Conservation (phyloP, 2,888 invertebrate species). For the Toxonevra muliebris region DNA sequence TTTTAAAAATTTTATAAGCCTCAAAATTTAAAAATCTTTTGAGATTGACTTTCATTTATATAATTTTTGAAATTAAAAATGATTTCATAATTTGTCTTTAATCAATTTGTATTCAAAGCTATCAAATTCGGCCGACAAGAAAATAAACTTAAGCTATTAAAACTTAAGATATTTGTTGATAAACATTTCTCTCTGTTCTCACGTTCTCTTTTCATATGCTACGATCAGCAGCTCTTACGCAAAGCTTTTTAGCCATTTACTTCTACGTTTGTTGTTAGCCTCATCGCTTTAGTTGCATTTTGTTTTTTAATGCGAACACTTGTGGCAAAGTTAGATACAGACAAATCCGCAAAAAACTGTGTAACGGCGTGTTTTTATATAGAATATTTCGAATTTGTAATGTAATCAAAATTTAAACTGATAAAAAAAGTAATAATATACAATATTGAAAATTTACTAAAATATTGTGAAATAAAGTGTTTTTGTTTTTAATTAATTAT, state of each 20-base stretch:
- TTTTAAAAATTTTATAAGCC: too few relatives aligned
- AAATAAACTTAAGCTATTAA: too few relatives aligned
- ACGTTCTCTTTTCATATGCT: background rate
- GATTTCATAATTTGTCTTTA: too few relatives aligned
- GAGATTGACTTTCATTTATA: too few relatives aligned
- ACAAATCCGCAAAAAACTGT: background rate
- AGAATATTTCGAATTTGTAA: background rate
- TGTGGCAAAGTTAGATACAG: constrained; percentile 3
- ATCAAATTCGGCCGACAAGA: too few relatives aligned
- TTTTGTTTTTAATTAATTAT: too few relatives aligned
- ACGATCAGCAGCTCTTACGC: background rate
- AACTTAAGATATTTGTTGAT: too few relatives aligned
- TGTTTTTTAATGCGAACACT: constrained; percentile 40
- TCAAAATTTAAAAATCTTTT: too few relatives aligned
- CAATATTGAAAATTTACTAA: background rate
- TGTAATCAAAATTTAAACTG: background rate
- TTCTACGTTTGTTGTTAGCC: background rate
- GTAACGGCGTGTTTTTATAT: background rate
- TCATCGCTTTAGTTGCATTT: constrained; percentile 41
- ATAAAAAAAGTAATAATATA: too few relatives aligned
- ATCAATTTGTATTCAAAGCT: too few relatives aligned
- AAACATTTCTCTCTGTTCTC: background rate
- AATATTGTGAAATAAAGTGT: too few relatives aligned
- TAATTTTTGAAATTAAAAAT: too few relatives aligned
- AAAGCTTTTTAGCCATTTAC: background rate